Conservation (phyloP, 2,888 invertebrate species). For the Mimas tiliae region DNA sequence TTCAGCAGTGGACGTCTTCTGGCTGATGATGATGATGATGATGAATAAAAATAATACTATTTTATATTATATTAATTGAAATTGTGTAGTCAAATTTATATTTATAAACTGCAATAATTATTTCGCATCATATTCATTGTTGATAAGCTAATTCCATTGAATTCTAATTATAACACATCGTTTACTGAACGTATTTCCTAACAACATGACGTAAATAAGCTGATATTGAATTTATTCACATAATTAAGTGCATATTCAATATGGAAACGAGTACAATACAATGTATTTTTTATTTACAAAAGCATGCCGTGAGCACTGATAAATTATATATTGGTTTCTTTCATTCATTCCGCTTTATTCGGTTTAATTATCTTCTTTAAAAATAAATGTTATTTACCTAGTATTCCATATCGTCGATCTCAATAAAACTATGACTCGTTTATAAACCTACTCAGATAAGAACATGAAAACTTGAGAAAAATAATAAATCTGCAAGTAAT, state of each 20-base stretch:
- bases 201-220: constrained; percentile 13
- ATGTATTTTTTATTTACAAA: not conserved
- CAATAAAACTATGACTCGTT: too few species aligned
- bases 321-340: not conserved
- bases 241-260: not conserved
- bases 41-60: too few species aligned
- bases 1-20: too few species aligned
- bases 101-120: constrained; percentile 17
- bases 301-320: not conserved
- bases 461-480: too few species aligned
- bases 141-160: constrained; percentile 20
- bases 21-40: too few species aligned
- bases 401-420: too few species aligned
- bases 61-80: too few species aligned
- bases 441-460: too few species aligned
- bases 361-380: too few species aligned
- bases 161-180: constrained; percentile 18
- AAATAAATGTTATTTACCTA: too few species aligned
- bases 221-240: not conserved
- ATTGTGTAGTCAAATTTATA: not conserved
- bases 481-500: too few species aligned
- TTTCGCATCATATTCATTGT: constrained; percentile 10
- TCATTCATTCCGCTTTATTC: not conserved
- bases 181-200: constrained; percentile 18
- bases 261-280: not conserved